A percentile compares a stretch with the other conserved stretches of the same genome.
Conservation (phyloP, 2,888 invertebrate genomes). For the Boloria euphrosyne region DNA sequence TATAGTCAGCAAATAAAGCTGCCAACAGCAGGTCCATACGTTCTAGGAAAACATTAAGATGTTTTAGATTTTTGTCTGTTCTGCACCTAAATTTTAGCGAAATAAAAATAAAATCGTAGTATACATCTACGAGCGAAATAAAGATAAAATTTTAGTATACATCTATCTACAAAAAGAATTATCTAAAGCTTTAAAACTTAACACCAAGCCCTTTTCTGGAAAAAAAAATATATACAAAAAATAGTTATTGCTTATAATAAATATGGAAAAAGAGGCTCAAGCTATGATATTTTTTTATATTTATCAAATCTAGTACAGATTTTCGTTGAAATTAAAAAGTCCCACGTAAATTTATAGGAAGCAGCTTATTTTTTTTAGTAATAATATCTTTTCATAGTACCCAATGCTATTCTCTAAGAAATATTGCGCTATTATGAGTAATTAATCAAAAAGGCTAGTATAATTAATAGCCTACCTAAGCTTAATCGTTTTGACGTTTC, state of each 20-base stretch:
- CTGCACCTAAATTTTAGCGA: slow-evolving; percentile 15
- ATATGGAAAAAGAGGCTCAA: no score
- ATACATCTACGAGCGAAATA: slow-evolving; percentile 7
- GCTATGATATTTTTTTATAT: no score
- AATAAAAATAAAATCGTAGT: slow-evolving; percentile 14
- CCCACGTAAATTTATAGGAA: no score
- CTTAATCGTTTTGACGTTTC: slow-evolving; percentile 31
- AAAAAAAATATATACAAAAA: neutral
- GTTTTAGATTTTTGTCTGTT: slow-evolving; percentile 29
- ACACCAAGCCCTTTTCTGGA: neutral
- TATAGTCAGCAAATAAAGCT: slow-evolving; percentile 37
- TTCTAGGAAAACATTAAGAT: slow-evolving; percentile 29
- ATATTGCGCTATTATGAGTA: no score
- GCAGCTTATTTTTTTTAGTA: no score
- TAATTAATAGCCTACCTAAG: slow-evolving; percentile 7
- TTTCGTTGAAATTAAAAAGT: no score
- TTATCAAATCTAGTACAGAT: no score
- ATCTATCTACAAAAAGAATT: slow-evolving; percentile 6
- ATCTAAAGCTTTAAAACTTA: neutral
- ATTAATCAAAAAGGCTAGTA: slow-evolving; percentile 6
- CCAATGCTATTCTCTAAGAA: no score
- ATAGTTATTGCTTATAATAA: no score
- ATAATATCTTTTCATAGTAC: no score
- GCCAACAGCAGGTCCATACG: slow-evolving; percentile 32
- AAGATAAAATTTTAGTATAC: slow-evolving; percentile 11